phyloP scores from a whole-genome alignment of 2,797 vertebrate genomes.

The Pogonophryne albipinna region DNA sequence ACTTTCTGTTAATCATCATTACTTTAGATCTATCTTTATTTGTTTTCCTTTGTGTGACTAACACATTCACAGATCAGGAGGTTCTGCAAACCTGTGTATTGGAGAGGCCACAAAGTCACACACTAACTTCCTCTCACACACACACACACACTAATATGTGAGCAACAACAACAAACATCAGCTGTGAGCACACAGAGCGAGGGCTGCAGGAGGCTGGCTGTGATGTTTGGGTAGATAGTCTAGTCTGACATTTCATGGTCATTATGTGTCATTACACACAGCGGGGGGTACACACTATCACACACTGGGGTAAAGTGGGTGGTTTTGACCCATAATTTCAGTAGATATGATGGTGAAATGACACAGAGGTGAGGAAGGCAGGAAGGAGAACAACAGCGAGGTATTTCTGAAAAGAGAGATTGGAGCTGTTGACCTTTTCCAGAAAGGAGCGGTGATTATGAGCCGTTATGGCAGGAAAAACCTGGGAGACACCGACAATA shows the following conservation, averaged over 20 bases:
- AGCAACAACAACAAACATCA: constrained; percentile 22
- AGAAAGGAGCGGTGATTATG: constrained; percentile 59
- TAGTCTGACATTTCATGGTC: constrained; percentile 71
- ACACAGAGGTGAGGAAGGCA: constrained; percentile 19
- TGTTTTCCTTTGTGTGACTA: not conserved
- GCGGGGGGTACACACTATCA: constrained; percentile 44
- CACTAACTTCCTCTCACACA: constrained; percentile 31
- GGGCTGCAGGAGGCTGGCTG: constrained; percentile 31
- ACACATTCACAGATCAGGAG: constrained; percentile 26
- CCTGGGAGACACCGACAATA: constrained; percentile 37
- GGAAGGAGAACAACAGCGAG: constrained; percentile 29
- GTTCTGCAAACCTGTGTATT: constrained; percentile 14
- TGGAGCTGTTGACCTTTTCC: constrained; percentile 56
- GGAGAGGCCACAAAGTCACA: constrained; percentile 35
- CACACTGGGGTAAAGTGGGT: constrained; percentile 22
- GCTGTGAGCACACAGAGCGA: constrained; percentile 28
- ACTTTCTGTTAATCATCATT: not conserved
- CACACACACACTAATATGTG: not conserved
- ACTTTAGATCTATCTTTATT: not conserved
- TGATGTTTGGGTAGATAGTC: constrained; percentile 57
- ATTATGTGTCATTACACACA: constrained; percentile 72
- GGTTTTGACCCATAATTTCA: constrained; percentile 55
- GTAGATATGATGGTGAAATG: constrained; percentile 48
- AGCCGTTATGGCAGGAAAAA: constrained; percentile 47
- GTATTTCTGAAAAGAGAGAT: constrained; percentile 31